phyloP scores from a whole-genome alignment of 2,797 vertebrate genomes.

The Hemitrygon akajei region DNA sequence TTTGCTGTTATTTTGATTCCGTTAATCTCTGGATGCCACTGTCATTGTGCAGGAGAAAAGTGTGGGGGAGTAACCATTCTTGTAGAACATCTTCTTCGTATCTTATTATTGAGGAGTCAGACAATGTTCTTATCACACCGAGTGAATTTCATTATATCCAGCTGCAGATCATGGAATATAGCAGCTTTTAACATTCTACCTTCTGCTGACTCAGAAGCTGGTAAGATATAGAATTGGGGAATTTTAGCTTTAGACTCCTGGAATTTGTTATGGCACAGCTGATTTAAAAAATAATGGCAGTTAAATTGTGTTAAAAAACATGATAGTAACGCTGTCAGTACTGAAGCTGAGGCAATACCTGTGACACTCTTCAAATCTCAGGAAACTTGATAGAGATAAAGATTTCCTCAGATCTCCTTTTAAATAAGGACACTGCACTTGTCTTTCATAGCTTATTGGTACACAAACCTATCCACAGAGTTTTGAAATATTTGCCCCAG shows the following conservation, averaged over 20 bases:
- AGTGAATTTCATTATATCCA: not conserved
- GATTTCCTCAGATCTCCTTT: not conserved
- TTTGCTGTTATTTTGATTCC: not conserved
- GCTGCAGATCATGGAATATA: not conserved
- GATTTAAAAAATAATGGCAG: not conserved
- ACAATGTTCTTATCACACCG: not conserved
- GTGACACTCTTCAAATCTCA: not conserved
- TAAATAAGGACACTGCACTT: not conserved
- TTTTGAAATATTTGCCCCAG: not conserved
- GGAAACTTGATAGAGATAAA: not conserved
- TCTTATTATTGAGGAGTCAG: not conserved
- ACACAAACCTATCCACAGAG: not conserved
- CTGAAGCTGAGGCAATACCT: not conserved
- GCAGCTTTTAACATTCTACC: not conserved
- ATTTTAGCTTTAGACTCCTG: not conserved
- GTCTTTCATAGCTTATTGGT: not conserved
- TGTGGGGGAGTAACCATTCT: not conserved
- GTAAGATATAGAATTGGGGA: not conserved
- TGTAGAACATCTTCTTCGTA: not conserved
- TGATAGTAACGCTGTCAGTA: not conserved
- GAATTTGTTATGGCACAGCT: not conserved
- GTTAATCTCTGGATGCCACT: not conserved
- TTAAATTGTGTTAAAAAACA: not conserved
- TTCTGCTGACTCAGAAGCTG: not conserved
- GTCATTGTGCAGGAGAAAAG: not conserved